phyloP scores from a whole-genome alignment of 2,113 vertebrate genomes.

The Hepsetus odoe region DNA sequence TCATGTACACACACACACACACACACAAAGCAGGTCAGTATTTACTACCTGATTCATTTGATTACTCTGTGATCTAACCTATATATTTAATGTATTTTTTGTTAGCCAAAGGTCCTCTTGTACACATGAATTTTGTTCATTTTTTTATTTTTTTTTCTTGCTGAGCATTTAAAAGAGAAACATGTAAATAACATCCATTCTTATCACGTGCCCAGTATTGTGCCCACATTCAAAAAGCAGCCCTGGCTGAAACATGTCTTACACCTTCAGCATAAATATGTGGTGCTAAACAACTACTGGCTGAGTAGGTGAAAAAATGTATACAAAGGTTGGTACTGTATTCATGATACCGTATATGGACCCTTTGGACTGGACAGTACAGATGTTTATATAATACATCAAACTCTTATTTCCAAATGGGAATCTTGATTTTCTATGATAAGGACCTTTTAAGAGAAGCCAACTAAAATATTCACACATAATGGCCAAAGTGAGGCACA shows the following conservation, averaged over 20 bases:
- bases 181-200: neutral
- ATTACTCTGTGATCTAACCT: neutral
- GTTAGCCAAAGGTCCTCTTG: no score
- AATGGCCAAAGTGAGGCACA: neutral
- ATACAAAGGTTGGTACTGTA: neutral
- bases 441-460: neutral
- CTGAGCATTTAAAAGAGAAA: neutral
- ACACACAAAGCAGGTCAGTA: conserved; percentile 21
- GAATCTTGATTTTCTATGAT: no score
- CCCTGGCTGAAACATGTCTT: no score
- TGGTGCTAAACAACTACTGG: no score
- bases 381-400: neutral
- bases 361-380: neutral
- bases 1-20: neutral
- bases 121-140: neutral
- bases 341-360: neutral
- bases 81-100: neutral
- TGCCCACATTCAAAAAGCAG: no score
- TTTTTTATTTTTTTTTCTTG: neutral
- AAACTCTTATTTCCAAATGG: neutral
- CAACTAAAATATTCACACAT: neutral
- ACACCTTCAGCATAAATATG: no score
- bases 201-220: no score
- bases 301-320: no score
- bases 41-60: neutral